Evolutionary conservation across 1,140 invertebrate genomes (phyloP).

Genomic region (Brachionus rotundiformis): DNA sequence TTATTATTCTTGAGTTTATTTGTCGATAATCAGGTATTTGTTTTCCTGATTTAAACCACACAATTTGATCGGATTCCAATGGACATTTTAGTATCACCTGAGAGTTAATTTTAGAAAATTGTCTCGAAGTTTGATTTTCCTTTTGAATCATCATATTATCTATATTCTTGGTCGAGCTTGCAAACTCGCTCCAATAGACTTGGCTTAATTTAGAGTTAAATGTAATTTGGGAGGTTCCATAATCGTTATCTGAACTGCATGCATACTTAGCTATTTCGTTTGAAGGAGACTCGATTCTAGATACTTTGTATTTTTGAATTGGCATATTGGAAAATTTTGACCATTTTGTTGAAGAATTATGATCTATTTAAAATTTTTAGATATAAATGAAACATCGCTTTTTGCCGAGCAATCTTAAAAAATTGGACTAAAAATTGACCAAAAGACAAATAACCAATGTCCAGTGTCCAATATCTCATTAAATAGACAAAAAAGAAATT

Average conservation of each 20-base stretch:
- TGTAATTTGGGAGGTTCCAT: background rate
- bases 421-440: too few species aligned
- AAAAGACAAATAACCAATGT: too few species aligned
- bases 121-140: background rate
- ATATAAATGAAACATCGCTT: too few species aligned
- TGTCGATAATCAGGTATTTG: background rate
- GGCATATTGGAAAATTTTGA: background rate
- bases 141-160: background rate
- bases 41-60: constrained; percentile 16
- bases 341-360: background rate
- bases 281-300: background rate
- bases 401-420: too few species aligned
- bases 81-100: constrained; percentile 18
- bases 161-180: background rate
- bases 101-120: background rate
- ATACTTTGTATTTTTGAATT: background rate
- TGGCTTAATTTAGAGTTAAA: background rate
- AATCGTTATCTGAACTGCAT: background rate
- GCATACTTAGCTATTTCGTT: background rate
- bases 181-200: background rate
- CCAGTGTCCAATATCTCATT: too few species aligned
- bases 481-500: too few species aligned
- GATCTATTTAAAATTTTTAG: too few species aligned
- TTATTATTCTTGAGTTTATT: too few species aligned
- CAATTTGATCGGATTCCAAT: background rate